Percentiles rank a stretch among this genome's conserved stretches.
phyloP scores from a whole-genome alignment of 2,888 invertebrate species.

The Troides aeacus region DNA sequence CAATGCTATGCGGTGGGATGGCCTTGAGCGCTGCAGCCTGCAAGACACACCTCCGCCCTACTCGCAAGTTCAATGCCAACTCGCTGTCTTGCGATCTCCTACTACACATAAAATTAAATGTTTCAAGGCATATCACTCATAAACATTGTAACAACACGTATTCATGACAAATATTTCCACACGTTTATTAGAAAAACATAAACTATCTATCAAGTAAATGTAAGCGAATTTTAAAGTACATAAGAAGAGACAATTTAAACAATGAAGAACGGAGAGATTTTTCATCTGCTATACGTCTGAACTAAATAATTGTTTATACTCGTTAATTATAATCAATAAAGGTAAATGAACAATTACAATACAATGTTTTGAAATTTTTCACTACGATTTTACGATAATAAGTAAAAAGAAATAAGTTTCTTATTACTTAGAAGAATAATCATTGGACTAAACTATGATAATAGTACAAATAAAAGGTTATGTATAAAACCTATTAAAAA shows the following conservation, averaged over 20 bases:
- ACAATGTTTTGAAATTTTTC: no score
- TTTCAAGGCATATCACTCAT: neutral
- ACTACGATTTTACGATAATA: no score
- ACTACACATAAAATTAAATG: conserved; percentile 7
- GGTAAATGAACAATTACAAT: no score
- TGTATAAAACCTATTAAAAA: no score
- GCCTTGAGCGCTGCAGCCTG: conserved; percentile 72
- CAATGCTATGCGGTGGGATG: conserved; percentile 67
- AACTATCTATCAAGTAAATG: neutral
- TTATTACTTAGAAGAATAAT: no score
- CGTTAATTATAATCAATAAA: no score
- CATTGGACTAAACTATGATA: no score
- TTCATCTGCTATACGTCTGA: no score
- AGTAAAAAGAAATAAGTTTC: no score
- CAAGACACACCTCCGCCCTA: conserved; percentile 74
- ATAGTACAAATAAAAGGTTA: no score
- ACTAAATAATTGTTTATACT: no score
- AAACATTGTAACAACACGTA: neutral
- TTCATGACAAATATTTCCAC: neutral
- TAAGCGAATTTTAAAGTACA: neutral
- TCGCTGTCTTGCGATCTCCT: conserved; percentile 33
- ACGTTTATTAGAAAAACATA: neutral
- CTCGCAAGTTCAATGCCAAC: conserved; percentile 76
- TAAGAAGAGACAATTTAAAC: neutral
- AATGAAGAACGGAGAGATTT: no score